phyloP scores from a whole-genome alignment of 2,888 invertebrate genomes.

The Hedychridium roseum region DNA sequence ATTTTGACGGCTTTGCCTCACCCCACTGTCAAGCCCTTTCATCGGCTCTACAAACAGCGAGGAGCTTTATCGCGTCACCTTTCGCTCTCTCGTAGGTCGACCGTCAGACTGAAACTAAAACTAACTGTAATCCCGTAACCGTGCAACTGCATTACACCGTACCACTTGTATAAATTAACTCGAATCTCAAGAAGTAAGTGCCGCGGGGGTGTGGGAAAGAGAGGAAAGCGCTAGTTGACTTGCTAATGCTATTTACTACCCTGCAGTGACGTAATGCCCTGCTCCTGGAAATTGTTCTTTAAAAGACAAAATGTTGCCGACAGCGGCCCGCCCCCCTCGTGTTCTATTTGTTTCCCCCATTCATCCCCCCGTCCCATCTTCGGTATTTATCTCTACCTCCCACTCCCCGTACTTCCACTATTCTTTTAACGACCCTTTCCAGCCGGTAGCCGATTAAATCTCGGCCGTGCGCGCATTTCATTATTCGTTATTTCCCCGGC shows the following conservation, averaged over 20 bases:
- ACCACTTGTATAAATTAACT: conserved; percentile 61
- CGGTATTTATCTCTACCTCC: conserved; percentile 4
- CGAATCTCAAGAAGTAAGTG: conserved; percentile 61
- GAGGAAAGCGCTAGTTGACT: conserved; percentile 59
- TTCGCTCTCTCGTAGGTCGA: conserved; percentile 18
- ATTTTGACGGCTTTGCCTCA: no score
- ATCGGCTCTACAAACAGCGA: neutral
- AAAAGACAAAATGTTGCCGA: conserved; percentile 4
- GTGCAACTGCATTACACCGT: conserved; percentile 55
- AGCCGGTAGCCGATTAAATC: no score
- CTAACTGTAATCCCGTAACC: conserved; percentile 52
- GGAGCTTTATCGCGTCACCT: neutral
- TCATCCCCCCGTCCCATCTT: conserved; percentile 2
- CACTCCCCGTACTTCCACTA: conserved; percentile 10
- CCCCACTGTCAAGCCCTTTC: no score
- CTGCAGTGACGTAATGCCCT: conserved; percentile 38
- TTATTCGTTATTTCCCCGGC: no score
- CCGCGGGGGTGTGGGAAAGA: conserved; percentile 25
- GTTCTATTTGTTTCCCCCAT: conserved; percentile 17
- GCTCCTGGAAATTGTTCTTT: conserved; percentile 36
- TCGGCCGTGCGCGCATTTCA: no score
- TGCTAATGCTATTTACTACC: conserved; percentile 60
- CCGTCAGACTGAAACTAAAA: conserved; percentile 48
- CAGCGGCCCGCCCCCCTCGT: conserved; percentile 4
- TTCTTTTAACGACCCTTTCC: no score